phyloP scores from a whole-genome alignment of 2,113 vertebrate genomes.

The Nesoenas mayeri region DNA sequence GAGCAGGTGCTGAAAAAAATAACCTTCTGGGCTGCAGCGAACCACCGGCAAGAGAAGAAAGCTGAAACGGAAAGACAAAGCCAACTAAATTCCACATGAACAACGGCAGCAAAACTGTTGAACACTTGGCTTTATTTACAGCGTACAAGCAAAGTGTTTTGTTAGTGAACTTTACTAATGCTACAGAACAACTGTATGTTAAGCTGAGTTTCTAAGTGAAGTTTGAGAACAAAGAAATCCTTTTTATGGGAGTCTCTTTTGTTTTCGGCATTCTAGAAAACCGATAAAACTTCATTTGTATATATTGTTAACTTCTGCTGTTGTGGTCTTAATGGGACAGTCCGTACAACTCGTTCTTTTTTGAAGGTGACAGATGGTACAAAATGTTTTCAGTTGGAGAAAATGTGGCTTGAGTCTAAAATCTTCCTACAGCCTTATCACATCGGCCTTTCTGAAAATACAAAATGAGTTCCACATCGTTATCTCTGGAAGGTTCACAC shows the following conservation, averaged over 20 bases:
- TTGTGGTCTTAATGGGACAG: neutral
- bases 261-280: neutral
- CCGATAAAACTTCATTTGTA: neutral
- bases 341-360: neutral
- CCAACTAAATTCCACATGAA: conserved; percentile 29
- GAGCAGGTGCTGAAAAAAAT: conserved; percentile 83
- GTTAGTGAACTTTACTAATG: neutral
- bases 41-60: conserved; percentile 74
- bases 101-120: neutral
- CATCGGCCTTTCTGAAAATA: neutral
- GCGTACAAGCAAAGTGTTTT: neutral
- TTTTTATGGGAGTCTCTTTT: neutral
- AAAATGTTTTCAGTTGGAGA: neutral
- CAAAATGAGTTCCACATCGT: accelerated
- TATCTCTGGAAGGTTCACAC: neutral
- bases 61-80: conserved; percentile 58
- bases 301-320: conserved; percentile 12
- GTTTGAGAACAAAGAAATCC: conserved; percentile 21
- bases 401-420: neutral
- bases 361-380: neutral
- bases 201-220: conserved; percentile 34
- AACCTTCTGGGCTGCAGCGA: conserved; percentile 84
- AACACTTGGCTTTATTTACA: neutral
- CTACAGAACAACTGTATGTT: neutral
- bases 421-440: neutral